Conservation (phyloP, 2,113 vertebrate genomes). For the Eulemur rufifrons region DNA sequence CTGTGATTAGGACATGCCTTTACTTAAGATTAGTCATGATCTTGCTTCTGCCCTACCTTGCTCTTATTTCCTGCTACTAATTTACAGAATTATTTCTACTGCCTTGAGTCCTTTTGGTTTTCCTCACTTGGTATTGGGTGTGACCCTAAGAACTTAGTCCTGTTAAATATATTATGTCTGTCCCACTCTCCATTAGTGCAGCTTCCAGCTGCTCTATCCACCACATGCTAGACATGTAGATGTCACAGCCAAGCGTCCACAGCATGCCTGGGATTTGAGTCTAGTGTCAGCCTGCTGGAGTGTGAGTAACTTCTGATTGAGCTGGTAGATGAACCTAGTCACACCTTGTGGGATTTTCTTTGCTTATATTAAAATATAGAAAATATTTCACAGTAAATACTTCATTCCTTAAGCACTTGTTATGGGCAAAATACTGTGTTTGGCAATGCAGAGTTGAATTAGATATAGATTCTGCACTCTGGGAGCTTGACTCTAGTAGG, state of each 20-base stretch:
- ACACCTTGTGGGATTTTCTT: not conserved
- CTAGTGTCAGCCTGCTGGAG: not conserved
- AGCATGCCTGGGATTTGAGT: not conserved
- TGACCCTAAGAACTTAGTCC: not conserved
- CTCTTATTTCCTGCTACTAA: not conserved
- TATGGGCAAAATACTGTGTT: not conserved
- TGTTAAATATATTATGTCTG: not conserved
- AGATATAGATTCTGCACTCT: not conserved
- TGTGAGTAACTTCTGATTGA: not conserved
- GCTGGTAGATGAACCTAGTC: not conserved
- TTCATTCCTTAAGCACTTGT: not conserved
- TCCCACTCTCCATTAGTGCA: not conserved
- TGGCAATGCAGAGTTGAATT: not conserved
- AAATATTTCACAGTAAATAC: not conserved
- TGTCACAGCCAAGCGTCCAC: not conserved
- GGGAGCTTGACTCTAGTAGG: not conserved
- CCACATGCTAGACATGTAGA: no score
- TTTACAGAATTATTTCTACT: slow-evolving; percentile 3
- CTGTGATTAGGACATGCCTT: not conserved
- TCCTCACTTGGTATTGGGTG: not conserved
- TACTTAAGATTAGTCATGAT: not conserved
- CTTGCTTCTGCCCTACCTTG: not conserved
- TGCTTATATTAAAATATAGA: slow-evolving; percentile 35
- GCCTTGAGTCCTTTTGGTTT: not conserved
- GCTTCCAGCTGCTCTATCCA: not conserved